These are phyloP conservation scores for Ceyx cyanopectus DNA, from an alignment of 2,113 vertebrate species.

Conservation along the genomic window DNA sequence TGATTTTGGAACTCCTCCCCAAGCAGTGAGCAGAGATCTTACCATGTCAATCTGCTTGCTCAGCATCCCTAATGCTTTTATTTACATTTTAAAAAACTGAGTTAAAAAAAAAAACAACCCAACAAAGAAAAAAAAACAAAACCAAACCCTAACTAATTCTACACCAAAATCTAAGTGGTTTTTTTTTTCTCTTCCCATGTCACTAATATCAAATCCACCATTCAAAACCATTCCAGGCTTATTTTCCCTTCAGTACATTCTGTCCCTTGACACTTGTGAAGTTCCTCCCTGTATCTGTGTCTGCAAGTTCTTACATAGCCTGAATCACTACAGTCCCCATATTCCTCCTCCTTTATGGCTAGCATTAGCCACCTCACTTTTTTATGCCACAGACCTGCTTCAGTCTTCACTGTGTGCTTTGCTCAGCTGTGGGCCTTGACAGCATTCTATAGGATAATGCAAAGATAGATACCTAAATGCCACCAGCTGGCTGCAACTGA, in stretches of 20 bases:
- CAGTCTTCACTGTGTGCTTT: not conserved
- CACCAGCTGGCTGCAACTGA: not conserved
- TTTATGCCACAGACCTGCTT: not conserved
- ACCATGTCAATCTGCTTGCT: not conserved
- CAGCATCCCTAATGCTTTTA: not conserved
- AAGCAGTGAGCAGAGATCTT: not conserved
- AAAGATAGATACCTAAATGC: not conserved
- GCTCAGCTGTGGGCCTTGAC: not conserved
- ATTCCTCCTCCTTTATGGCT: not conserved
- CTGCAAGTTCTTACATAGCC: not conserved
- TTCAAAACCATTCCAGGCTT: not conserved
- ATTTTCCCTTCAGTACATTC: not conserved
- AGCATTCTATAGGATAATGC: not conserved
- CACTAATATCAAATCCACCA: not conserved
- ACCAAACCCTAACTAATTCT: not conserved
- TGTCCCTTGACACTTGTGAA: not conserved
- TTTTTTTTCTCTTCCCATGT: not conserved
- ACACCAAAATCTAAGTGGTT: not conserved
- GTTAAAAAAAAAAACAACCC: not conserved
- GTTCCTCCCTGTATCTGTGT: not conserved
- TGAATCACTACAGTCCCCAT: not conserved
- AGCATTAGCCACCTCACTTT: not conserved
- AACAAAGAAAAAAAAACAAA: not conserved
- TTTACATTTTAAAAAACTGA: not conserved
- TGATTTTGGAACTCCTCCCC: not conserved